These are phyloP conservation scores for Creontiades dilutus DNA, from an alignment of 2,888 invertebrate species.

Conservation along the genomic window DNA sequence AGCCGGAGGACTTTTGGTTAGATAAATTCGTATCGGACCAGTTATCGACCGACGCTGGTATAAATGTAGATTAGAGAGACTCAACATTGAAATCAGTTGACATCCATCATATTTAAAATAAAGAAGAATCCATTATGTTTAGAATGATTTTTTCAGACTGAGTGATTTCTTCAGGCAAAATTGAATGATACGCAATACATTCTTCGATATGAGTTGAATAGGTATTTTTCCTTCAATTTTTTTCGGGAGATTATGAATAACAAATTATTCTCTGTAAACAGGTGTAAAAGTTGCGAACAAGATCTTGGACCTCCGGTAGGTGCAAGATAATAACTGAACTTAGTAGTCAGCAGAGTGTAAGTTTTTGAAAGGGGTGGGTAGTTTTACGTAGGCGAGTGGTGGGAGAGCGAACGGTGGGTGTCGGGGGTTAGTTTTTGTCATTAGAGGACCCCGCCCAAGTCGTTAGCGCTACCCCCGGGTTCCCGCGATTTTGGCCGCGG, in stretches of 20 bases:
- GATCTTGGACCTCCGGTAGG: background rate
- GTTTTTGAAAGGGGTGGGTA: background rate
- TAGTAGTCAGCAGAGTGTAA: background rate
- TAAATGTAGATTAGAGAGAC: too few species aligned
- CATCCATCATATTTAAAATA: too few species aligned
- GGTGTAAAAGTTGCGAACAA: background rate
- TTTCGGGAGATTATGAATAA: background rate
- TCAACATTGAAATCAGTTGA: too few species aligned
- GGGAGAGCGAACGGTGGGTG: background rate
- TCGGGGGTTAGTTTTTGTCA: slow-evolving; percentile 69
- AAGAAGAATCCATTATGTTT: too few species aligned
- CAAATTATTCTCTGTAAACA: background rate
- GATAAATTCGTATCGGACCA: too few species aligned
- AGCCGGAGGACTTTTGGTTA: too few species aligned
- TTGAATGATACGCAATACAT: too few species aligned
- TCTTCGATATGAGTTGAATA: too few species aligned
- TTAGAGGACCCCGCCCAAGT: slow-evolving; percentile 69
- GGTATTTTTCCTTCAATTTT: too few species aligned
- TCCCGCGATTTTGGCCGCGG: slow-evolving; percentile 64
- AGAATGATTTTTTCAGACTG: too few species aligned
- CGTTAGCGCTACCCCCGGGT: slow-evolving; percentile 58
- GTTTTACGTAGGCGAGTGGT: background rate
- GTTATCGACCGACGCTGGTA: too few species aligned
- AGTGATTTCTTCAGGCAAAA: too few species aligned
- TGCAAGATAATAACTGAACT: background rate